phyloP scores from a whole-genome alignment of 2,797 vertebrate species.

The Serranus cabrilla region DNA sequence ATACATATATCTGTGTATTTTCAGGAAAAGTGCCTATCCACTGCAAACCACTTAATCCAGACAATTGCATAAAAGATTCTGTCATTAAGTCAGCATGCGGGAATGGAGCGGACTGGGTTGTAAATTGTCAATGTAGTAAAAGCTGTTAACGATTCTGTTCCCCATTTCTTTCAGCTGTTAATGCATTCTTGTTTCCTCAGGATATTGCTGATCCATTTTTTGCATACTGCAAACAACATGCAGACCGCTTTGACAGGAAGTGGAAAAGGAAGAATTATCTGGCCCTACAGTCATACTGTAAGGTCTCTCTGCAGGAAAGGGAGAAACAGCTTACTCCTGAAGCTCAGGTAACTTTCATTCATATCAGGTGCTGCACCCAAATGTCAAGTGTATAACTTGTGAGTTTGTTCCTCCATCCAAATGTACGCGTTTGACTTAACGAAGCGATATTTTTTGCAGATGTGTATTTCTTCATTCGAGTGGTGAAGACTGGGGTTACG shows the following conservation, averaged over 20 bases:
- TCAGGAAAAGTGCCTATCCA: slow-evolving; percentile 40
- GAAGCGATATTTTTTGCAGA: background rate
- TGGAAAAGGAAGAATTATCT: slow-evolving; percentile 99
- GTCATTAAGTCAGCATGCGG: slow-evolving; percentile 62
- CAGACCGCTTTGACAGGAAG: slow-evolving; percentile 98
- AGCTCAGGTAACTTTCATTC: slow-evolving; percentile 89
- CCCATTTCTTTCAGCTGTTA: background rate
- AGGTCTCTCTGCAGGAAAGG: slow-evolving; percentile 95
- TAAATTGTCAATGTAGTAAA: slow-evolving; percentile 8
- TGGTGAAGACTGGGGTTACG: background rate
- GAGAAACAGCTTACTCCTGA: slow-evolving; percentile 96
- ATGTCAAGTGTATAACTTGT: background rate
- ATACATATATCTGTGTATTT: too few relatives aligned
- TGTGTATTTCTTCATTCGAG: background rate
- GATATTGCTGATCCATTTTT: slow-evolving; percentile 99
- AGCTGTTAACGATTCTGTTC: background rate
- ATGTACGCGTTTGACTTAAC: background rate
- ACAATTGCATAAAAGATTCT: slow-evolving; percentile 57
- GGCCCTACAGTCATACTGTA: slow-evolving; percentile 97
- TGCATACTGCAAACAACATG: slow-evolving; percentile 99
- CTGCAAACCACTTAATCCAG: slow-evolving; percentile 42
- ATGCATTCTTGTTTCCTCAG: slow-evolving; percentile 77
- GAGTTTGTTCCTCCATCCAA: background rate
- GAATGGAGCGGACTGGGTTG: background rate
- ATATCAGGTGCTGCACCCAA: background rate